Percentiles rank a stretch among this genome's conserved stretches.
Evolutionary conservation across 2,797 vertebrate species (phyloP).

Genomic region (Esox lucius): DNA sequence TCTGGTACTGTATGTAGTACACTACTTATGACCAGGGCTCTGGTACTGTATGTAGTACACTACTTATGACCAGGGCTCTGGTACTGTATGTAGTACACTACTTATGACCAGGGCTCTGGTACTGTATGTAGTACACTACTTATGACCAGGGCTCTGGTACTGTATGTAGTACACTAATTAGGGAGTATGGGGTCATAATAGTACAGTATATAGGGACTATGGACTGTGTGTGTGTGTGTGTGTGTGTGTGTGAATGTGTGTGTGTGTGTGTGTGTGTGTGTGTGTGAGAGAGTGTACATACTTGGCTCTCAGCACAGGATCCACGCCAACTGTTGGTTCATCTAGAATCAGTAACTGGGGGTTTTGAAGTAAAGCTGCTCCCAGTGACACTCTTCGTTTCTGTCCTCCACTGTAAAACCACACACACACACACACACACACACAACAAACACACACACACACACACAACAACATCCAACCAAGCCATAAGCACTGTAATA

Average conservation of each 20-base stretch:
- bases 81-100: background rate
- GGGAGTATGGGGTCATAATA: background rate
- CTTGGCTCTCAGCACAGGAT: constrained; percentile 78
- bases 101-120: background rate
- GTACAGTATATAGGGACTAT: background rate
- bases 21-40: background rate
- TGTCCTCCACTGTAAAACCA: constrained; percentile 73
- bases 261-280: constrained; percentile 11
- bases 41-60: background rate
- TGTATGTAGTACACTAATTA: background rate
- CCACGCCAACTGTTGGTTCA: constrained; percentile 81
- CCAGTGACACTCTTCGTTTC: constrained; percentile 75
- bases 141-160: background rate
- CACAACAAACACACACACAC: constrained; percentile 20
- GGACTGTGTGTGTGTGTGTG: no score
- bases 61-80: background rate
- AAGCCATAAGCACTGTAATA: background rate
- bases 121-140: background rate
- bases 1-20: no score
- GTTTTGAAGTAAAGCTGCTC: constrained; percentile 79
- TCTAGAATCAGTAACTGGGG: constrained; percentile 80
- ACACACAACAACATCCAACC: constrained; percentile 17
- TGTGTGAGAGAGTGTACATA: constrained; percentile 46
- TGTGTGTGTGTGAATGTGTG: background rate
- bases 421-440: constrained; percentile 16